Evolutionary conservation across 2,113 vertebrate genomes (phyloP).

Genomic region (Lucifuga dentata): DNA sequence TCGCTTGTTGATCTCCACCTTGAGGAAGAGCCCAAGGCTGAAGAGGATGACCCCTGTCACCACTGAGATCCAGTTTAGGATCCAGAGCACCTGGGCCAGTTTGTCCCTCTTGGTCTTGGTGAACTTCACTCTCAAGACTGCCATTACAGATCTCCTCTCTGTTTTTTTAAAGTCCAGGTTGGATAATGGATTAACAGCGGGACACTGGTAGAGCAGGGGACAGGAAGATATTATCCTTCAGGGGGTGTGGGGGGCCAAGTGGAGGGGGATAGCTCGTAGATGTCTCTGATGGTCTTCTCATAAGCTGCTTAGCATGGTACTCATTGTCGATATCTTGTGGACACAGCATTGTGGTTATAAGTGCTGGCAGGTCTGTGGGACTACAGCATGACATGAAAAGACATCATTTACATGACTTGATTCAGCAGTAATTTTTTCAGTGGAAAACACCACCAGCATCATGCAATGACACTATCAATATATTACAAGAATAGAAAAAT

Average conservation of each 20-base stretch:
- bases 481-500: not conserved
- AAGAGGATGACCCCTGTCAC: conserved; percentile 86
- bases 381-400: conserved; percentile 1
- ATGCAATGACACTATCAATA: not conserved
- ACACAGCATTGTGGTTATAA: conserved; percentile 56
- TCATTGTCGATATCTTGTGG: conserved; percentile 49
- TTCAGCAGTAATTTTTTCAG: not conserved
- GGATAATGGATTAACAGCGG: conserved; percentile 55
- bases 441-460: conserved; percentile 3
- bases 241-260: conserved; percentile 18
- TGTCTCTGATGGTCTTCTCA: conserved; percentile 53
- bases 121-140: conserved; percentile 88
- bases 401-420: conserved; percentile 11
- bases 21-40: conserved; percentile 88
- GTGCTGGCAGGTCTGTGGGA: conserved; percentile 17
- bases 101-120: conserved; percentile 88
- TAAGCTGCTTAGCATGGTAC: conserved; percentile 74
- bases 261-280: conserved; percentile 34
- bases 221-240: conserved; percentile 56
- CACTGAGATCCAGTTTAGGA: conserved; percentile 91
- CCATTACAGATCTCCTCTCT: conserved; percentile 74
- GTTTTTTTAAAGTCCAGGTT: conserved; percentile 20
- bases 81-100: conserved; percentile 90
- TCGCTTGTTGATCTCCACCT: conserved; percentile 88
- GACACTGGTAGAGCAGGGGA: conserved; percentile 49